These are phyloP conservation scores for Chromobotia macracanthus DNA, from an alignment of 2,797 vertebrate genomes.

Conservation along the genomic window DNA sequence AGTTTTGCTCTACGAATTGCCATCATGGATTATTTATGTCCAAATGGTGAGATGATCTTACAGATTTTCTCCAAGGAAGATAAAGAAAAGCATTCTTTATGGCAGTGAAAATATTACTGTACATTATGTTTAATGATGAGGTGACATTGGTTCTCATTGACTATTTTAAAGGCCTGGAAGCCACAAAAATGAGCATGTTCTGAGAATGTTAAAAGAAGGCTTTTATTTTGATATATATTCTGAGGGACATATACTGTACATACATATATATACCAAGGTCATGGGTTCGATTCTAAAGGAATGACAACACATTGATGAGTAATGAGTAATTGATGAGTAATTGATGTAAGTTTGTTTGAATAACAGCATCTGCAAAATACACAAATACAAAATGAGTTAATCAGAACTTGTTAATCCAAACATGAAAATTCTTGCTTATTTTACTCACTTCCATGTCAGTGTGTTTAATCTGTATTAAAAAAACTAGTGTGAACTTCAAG, in stretches of 20 bases:
- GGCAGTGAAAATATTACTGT: background rate
- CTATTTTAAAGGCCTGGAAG: background rate
- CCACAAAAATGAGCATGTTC: background rate
- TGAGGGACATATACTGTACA: background rate
- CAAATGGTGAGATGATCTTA: conserved; percentile 26
- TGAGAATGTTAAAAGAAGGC: background rate
- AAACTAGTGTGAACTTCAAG: background rate
- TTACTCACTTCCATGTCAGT: too few species aligned
- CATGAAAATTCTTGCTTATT: too few species aligned
- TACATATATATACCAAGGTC: background rate
- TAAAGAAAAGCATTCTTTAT: background rate
- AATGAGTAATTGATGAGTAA: too few species aligned
- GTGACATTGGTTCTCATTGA: background rate
- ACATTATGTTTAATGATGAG: background rate
- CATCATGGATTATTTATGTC: conserved; percentile 37
- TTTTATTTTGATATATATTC: background rate
- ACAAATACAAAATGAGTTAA: background rate
- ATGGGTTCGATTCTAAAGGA: too few species aligned
- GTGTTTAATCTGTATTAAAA: background rate
- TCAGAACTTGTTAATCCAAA: too few species aligned
- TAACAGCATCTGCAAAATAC: background rate
- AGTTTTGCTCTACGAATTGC: conserved; percentile 31
- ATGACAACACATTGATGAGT: too few species aligned
- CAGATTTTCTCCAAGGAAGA: conserved; percentile 4
- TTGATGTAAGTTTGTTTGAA: background rate